A percentile compares a stretch with the other conserved stretches of the same genome.
Evolutionary conservation across 2,113 vertebrate genomes (phyloP).

Genomic region (Dunckerocampus dactyliophorus): DNA sequence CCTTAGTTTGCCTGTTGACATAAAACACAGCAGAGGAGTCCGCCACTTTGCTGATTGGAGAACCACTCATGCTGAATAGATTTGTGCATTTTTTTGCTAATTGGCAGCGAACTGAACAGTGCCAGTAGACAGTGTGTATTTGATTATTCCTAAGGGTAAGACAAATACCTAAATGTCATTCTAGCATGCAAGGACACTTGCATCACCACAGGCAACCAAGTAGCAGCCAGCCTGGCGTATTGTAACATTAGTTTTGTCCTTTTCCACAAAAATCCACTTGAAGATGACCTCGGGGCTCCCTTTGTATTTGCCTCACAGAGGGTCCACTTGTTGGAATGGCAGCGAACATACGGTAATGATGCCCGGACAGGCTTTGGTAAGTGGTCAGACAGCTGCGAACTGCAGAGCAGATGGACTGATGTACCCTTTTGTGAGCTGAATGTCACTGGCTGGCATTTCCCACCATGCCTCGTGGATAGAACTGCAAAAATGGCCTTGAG

Average conservation of each 20-base stretch:
- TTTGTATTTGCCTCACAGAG: constrained; percentile 60
- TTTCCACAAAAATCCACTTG: constrained; percentile 23
- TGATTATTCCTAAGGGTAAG: background rate
- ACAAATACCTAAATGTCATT: constrained; percentile 24
- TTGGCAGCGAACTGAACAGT: constrained; percentile 15
- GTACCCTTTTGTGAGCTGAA: constrained; percentile 69
- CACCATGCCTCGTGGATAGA: constrained; percentile 45
- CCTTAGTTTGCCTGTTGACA: constrained; percentile 55
- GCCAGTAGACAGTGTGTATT: background rate
- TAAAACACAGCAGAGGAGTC: constrained; percentile 31
- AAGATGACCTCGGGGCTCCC: constrained; percentile 31
- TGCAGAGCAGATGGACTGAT: constrained; percentile 67
- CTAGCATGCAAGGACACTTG: constrained; percentile 7
- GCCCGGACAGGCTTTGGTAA: constrained; percentile 54
- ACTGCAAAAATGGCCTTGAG: constrained; percentile 40
- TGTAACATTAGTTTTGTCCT: constrained; percentile 27
- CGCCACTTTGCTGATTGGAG: constrained; percentile 64
- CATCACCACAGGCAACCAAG: background rate
- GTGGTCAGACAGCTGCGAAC: constrained; percentile 60
- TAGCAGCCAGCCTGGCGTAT: constrained; percentile 2
- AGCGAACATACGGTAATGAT: constrained; percentile 59
- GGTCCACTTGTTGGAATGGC: constrained; percentile 46
- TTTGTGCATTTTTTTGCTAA: constrained; percentile 30
- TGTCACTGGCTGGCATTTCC: constrained; percentile 70
- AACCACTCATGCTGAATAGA: constrained; percentile 45